Evolutionary conservation across 2,888 invertebrate genomes (phyloP).

Genomic region (Linnaemya vulpina): DNA sequence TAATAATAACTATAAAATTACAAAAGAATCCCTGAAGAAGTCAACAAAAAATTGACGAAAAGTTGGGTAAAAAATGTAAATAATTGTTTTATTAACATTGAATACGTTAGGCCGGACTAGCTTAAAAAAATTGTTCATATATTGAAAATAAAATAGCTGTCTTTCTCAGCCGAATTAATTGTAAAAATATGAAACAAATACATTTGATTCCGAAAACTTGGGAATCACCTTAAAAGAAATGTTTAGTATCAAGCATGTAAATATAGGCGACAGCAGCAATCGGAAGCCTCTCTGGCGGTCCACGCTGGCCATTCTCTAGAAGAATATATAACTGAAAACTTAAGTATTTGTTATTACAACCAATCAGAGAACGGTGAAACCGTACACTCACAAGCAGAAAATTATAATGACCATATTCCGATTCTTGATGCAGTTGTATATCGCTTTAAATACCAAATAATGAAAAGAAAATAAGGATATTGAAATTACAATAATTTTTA

Average conservation of each 20-base stretch:
- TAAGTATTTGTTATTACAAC: constrained; percentile 10
- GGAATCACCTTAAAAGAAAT: too few relatives aligned
- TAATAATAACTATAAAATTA: too few relatives aligned
- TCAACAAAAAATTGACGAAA: too few relatives aligned
- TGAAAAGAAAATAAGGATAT: constrained; percentile 34
- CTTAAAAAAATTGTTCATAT: too few relatives aligned
- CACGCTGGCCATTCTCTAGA: constrained; percentile 2
- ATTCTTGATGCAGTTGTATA: too few relatives aligned
- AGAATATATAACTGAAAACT: not conserved
- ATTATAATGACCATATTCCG: too few relatives aligned
- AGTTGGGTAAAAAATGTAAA: constrained; percentile 65
- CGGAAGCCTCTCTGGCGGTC: too few relatives aligned
- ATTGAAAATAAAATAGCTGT: constrained; percentile 57
- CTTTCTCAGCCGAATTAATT: constrained; percentile 68
- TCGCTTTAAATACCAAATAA: constrained; percentile 54
- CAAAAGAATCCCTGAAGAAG: too few relatives aligned
- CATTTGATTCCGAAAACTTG: constrained; percentile 24
- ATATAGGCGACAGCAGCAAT: not conserved
- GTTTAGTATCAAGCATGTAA: constrained; percentile 2
- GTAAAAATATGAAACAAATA: too few relatives aligned
- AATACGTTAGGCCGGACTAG: too few relatives aligned
- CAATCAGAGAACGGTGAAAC: constrained; percentile 36
- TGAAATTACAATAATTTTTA: constrained; percentile 22
- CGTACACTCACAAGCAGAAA: constrained; percentile 51
- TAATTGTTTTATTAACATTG: too few relatives aligned